phyloP scores from a whole-genome alignment of 2,113 vertebrate genomes.

The Eurystomus gularis region DNA sequence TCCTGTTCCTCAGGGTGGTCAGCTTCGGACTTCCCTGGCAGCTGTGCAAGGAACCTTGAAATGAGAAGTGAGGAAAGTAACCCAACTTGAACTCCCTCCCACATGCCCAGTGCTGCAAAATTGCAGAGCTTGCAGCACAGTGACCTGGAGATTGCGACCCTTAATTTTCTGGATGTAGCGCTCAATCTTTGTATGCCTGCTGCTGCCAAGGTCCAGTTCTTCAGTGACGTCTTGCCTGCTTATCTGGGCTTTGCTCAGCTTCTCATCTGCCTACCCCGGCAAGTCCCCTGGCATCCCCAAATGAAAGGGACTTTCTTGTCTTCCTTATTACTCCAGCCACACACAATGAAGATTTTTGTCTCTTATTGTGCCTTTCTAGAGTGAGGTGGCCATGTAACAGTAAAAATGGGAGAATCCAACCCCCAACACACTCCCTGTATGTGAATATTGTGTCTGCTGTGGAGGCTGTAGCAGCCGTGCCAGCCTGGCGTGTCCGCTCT shows the following conservation, averaged over 20 bases:
- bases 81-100: background rate
- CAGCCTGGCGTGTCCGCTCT: background rate
- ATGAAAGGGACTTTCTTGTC: background rate
- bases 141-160: background rate
- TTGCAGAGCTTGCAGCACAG: background rate
- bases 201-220: background rate
- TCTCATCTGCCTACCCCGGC: background rate
- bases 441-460: background rate
- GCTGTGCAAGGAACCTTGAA: background rate
- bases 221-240: background rate
- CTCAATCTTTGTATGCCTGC: background rate
- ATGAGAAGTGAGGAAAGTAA: background rate
- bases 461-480: background rate
- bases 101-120: background rate
- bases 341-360: background rate
- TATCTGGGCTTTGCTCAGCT: background rate
- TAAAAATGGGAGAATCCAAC: background rate
- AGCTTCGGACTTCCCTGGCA: background rate
- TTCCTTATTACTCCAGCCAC: background rate
- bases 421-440: rapidly evolving
- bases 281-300: background rate
- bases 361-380: background rate
- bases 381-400: background rate
- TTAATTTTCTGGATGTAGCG: background rate
- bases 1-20: background rate